Evolutionary conservation across 2,888 invertebrate genomes (phyloP).

Genomic region (Sussaba pulchella): DNA sequence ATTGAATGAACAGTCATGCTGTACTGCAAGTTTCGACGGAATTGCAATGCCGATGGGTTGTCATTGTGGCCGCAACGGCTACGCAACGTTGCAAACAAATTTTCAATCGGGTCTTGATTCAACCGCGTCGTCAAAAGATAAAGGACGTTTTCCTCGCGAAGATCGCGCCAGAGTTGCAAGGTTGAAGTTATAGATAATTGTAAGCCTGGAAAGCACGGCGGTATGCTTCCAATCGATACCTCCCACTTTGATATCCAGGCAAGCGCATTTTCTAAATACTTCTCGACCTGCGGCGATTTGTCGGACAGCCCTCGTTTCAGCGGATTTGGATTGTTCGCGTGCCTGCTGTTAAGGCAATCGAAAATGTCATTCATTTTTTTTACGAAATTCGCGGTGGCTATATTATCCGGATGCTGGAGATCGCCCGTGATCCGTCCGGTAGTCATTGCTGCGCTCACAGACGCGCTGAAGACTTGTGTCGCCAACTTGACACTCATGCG

Average conservation of each 20-base stretch:
- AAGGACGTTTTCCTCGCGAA: background rate
- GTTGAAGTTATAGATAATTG: background rate
- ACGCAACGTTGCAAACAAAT: slow-evolving; percentile 68
- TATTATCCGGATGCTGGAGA: slow-evolving; percentile 50
- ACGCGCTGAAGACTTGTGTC: slow-evolving; percentile 71
- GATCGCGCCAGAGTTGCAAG: background rate
- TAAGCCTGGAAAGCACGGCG: background rate
- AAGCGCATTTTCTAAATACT: background rate
- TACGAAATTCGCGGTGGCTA: slow-evolving; percentile 68
- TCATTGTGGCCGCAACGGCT: slow-evolving; percentile 67
- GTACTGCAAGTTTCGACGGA: slow-evolving; percentile 44
- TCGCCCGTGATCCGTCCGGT: slow-evolving; percentile 62
- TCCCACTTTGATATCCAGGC: background rate
- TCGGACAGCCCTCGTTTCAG: slow-evolving; percentile 46
- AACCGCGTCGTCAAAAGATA: background rate
- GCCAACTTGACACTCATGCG: slow-evolving; percentile 69
- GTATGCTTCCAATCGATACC: background rate
- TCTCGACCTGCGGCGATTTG: slow-evolving; percentile 30
- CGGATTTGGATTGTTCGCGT: slow-evolving; percentile 45
- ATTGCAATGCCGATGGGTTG: slow-evolving; percentile 31
- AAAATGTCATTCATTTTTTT: slow-evolving; percentile 69
- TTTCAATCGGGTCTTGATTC: slow-evolving; percentile 60
- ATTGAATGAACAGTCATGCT: slow-evolving; percentile 30
- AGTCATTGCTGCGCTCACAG: slow-evolving; percentile 66
- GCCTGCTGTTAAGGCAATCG: slow-evolving; percentile 66